Evolutionary conservation across 2,888 invertebrate species (phyloP).

Genomic region (Polydrusus cervinus): DNA sequence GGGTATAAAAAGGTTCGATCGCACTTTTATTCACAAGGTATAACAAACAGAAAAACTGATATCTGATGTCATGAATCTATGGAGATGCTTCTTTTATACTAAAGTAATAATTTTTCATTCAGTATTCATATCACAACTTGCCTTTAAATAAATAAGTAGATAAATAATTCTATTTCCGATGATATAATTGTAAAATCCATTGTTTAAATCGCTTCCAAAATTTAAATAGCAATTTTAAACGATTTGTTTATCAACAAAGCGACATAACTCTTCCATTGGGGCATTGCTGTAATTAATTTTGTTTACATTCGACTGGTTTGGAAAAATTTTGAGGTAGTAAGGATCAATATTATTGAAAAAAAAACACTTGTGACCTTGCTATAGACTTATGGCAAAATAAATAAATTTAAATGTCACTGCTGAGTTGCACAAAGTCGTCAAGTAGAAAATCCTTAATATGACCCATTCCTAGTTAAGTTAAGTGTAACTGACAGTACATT

Average conservation of each 20-base stretch:
- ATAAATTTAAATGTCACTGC: too few relatives aligned
- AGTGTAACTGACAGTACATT: too few relatives aligned
- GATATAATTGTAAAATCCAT: slow-evolving; percentile 21
- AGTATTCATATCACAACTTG: slow-evolving; percentile 13
- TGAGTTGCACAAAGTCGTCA: too few relatives aligned
- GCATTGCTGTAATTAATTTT: neutral
- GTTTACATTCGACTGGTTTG: neutral
- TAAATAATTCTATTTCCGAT: slow-evolving; percentile 14
- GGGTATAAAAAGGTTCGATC: neutral
- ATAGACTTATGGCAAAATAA: too few relatives aligned
- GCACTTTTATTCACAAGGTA: neutral
- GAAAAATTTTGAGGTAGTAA: neutral
- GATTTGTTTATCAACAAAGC: slow-evolving; percentile 20
- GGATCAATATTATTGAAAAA: neutral
- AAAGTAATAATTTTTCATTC: slow-evolving; percentile 2
- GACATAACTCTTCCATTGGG: neutral
- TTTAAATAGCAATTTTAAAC: neutral
- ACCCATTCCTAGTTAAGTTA: too few relatives aligned
- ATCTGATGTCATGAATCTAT: neutral
- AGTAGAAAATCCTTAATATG: too few relatives aligned
- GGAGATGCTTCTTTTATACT: slow-evolving; percentile 11
- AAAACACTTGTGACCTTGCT: neutral
- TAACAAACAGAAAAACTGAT: neutral
- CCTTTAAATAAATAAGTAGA: slow-evolving; percentile 21
- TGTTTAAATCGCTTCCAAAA: neutral